Evolutionary conservation across 2,113 vertebrate genomes (phyloP).

Genomic region (Callocephalon fimbriatum): DNA sequence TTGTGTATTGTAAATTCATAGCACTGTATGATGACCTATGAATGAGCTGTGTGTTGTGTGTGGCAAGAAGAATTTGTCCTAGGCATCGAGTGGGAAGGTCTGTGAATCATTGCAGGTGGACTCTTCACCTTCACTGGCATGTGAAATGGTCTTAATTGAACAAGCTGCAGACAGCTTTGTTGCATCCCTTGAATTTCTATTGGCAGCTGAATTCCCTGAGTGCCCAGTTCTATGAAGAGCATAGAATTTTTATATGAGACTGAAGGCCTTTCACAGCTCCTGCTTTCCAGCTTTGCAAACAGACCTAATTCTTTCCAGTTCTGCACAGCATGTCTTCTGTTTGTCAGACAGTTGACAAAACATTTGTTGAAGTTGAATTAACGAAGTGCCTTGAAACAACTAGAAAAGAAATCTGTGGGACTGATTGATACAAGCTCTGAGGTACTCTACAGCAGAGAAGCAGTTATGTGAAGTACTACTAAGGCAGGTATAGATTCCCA

Average conservation of each 20-base stretch:
- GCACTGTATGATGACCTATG: neutral
- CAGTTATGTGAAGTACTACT: neutral
- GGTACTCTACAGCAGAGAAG: neutral
- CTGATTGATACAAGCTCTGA: neutral
- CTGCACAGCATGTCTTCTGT: neutral
- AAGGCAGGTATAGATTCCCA: neutral
- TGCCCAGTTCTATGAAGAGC: neutral
- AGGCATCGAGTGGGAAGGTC: neutral
- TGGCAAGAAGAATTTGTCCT: accelerated
- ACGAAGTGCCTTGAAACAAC: neutral
- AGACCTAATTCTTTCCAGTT: constrained; percentile 17
- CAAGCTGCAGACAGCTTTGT: neutral
- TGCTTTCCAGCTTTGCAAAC: constrained; percentile 15
- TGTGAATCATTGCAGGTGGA: neutral
- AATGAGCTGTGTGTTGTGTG: accelerated
- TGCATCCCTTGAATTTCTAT: neutral
- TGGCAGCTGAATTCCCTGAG: constrained; percentile 12
- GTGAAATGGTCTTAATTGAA: neutral
- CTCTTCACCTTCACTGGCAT: neutral
- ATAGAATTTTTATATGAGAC: neutral
- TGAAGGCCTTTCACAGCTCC: neutral
- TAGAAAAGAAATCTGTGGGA: neutral
- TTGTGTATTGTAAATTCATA: neutral
- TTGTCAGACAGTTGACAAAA: neutral
- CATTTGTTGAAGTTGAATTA: neutral